Base-by-base conservation (phyloP, 2,888 invertebrate genomes). In the Netelia inedita region DNA sequence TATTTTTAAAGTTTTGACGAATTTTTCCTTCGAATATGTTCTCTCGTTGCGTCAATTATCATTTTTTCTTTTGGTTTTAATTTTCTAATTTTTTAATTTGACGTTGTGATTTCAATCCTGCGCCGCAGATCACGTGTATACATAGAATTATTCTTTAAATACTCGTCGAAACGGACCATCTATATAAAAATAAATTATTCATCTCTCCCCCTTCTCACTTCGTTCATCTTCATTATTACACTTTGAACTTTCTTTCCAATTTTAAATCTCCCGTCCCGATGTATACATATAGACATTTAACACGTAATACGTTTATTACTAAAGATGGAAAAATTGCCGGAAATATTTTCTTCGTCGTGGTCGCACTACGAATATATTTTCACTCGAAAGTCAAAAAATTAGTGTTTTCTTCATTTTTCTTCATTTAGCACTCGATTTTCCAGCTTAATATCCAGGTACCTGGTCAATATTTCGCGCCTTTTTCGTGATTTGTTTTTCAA, bases 181-280 rank as follows among this genome's bases (percentile, higher is more conserved):
- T 82, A 87, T 88, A 88, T 86, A 87, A 88, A 88, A 88, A 88
- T 88, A 87, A 80, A 75, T 68, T 82, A 73, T 83, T 59, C 43
- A 61, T 69, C n/a, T 23, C 21, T 69, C 19, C 53, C 53, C 19
- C 41, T 21, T n/a, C 50, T 23, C 35, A 21, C 57, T 74, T 63
- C 68, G 35, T 35, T n/a, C 57, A 53, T 55, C 41, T 53, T 71
- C 16, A 35, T 59, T 35, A 50, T 59, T 35, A 8, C 10, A 46
- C 50, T 76, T 21, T 68, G 65, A 65, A 16, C 19, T 23, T 74
- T 69, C 16, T 53, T 28, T 28, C 43, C 19, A 69, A 71, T 68
- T 79, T 61, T 46, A 41, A 41, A 41, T 53, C 57, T n/a, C 72
- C 50, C 11, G 10, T 14, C 46, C 10, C 63, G 43, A n/a, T 74